Evolutionary conservation across 2,888 invertebrate genomes (phyloP).

Genomic region (Anorthoa munda): DNA sequence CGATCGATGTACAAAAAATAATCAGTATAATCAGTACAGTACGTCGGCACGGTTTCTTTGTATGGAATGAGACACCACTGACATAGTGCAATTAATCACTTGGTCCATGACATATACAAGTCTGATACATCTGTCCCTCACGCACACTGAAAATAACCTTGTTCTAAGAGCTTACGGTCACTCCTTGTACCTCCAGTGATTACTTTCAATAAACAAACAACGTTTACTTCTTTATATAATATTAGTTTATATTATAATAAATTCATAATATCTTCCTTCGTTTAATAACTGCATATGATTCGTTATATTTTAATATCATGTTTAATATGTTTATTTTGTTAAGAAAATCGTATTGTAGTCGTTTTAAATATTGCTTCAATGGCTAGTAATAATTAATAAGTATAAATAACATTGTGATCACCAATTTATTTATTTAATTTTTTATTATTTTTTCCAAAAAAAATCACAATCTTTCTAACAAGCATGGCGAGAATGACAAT

Average conservation of each 20-base stretch:
- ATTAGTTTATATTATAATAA: background rate
- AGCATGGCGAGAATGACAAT: background rate
- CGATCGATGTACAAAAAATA: too few species aligned
- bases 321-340: background rate
- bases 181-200: background rate
- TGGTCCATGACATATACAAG: too few species aligned
- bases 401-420: background rate
- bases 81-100: too few species aligned
- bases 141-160: too few species aligned
- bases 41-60: too few species aligned
- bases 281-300: slow-evolving; percentile 34
- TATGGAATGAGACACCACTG: too few species aligned
- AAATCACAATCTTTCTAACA: background rate
- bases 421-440: too few species aligned
- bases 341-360: accelerated
- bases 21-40: too few species aligned
- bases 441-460: too few species aligned
- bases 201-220: background rate
- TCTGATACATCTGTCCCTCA: too few species aligned
- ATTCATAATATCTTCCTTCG: slow-evolving; percentile 42
- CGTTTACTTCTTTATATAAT: background rate
- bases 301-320: slow-evolving; percentile 30
- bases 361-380: background rate
- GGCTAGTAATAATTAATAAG: background rate
- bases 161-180: too few species aligned